phyloP scores from a whole-genome alignment of 2,888 invertebrate genomes.

The Orthosia cruda region DNA sequence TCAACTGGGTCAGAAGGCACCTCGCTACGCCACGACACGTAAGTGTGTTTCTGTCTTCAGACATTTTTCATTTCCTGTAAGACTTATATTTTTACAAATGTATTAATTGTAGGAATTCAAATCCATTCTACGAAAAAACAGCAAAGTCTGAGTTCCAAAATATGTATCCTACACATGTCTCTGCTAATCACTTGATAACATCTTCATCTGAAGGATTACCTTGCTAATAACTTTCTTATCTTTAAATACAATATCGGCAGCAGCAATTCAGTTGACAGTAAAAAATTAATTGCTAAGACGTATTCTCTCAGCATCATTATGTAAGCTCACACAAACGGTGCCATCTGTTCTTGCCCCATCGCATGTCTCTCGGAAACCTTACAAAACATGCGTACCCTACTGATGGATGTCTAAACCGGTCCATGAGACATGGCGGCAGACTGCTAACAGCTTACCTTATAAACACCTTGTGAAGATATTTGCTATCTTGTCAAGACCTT shows the following conservation, averaged over 20 bases:
- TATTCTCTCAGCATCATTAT: slow-evolving; percentile 13
- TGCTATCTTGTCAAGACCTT: slow-evolving; percentile 54
- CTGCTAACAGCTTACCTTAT: slow-evolving; percentile 51
- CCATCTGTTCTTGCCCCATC: slow-evolving; percentile 42
- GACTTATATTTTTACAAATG: background rate
- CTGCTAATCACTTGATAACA: background rate
- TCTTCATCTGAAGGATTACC: background rate
- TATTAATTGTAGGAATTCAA: background rate
- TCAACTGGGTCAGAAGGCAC: too few relatives aligned
- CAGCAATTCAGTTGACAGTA: background rate
- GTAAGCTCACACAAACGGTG: slow-evolving; percentile 26
- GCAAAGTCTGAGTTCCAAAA: background rate
- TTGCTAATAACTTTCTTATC: background rate
- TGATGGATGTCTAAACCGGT: slow-evolving; percentile 60
- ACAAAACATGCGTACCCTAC: slow-evolving; percentile 54
- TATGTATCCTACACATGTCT: too few relatives aligned
- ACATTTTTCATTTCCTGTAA: background rate
- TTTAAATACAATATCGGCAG: background rate
- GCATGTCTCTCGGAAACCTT: slow-evolving; percentile 42
- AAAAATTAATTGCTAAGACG: slow-evolving; percentile 14
- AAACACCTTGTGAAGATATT: slow-evolving; percentile 49
- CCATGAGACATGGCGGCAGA: slow-evolving; percentile 39
- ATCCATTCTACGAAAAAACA: background rate
- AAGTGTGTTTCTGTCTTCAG: too few relatives aligned
- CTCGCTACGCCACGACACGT: too few relatives aligned